Base-by-base conservation (phyloP, 2,113 vertebrate species). In the Anser cygnoides region DNA sequence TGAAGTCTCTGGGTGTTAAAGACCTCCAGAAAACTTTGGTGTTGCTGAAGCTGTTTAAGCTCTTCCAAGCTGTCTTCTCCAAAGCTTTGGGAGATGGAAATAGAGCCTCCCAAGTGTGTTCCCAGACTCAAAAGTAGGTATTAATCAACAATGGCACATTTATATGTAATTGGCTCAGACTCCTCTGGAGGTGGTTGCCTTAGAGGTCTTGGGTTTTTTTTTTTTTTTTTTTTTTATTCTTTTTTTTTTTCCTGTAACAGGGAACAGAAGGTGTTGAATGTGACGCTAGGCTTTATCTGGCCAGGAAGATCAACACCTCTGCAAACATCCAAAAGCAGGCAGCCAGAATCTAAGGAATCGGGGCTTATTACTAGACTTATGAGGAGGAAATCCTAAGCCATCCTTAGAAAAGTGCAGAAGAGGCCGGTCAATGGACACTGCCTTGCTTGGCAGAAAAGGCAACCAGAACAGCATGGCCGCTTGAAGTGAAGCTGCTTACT, bases 81-180 rank as follows among this genome's bases (percentile, higher is more conserved):
- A 71, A 16, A 46, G 62, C 44, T 46, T 76, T 61, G 52, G 39
- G 43, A 86, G 50, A n/a, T 39, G 49, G 55, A 89, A 70, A 52
- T n/a, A 61, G 44, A 72, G 31, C 39, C 43, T 52, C 7, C 9
- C 74, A 70, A 44, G 55, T 17, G 10, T 37, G 33, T 54, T 90
- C 14, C 43, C 43, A 73, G 52, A 23, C 31, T 73, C 41, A 65
- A 65, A 88, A 80, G 58, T 59, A 68, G 33, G 39, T 25, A 50
- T 80, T 43, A 61, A 50, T 46, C 33, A 22, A 4, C 0, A 0
- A 18, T 23, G 28, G 29, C 15, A 23, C 5, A 1, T 75, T 87
- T 84, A 5, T 28, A 19, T 12, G 13, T 29, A 71, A 14, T 75
- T 10, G 7, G 16, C 61, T 74, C 59, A 35, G 21, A 41, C 15